phyloP scores from a whole-genome alignment of 2,888 invertebrate genomes.

The Phortica magna region DNA sequence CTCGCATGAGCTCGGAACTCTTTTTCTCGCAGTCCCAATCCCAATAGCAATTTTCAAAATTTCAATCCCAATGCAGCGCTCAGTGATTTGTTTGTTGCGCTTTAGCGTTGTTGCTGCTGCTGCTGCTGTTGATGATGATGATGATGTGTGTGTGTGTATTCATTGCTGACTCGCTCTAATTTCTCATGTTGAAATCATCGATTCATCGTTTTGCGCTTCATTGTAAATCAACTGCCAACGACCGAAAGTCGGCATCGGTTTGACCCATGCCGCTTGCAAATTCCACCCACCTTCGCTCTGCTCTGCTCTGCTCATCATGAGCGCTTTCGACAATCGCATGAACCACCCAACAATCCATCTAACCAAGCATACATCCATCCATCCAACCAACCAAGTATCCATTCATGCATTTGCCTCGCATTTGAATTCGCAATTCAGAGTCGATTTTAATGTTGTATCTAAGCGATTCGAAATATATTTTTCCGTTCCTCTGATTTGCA shows the following conservation, averaged over 20 bases:
- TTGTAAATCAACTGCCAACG: slow-evolving; percentile 63
- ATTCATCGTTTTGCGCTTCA: slow-evolving; percentile 68
- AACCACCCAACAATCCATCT: slow-evolving; percentile 14
- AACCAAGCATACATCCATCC: slow-evolving; percentile 39
- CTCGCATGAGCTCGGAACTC: slow-evolving; percentile 31
- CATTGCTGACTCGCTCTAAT: slow-evolving; percentile 67
- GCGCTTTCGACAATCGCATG: neutral
- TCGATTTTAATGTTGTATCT: slow-evolving; percentile 66
- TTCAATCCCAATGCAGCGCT: slow-evolving; percentile 61
- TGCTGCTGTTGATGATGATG: slow-evolving; percentile 30
- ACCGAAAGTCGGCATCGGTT: slow-evolving; percentile 49
- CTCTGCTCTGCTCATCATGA: neutral
- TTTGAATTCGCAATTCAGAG: neutral
- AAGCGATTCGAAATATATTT: slow-evolving; percentile 71
- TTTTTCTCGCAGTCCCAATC: slow-evolving; percentile 63
- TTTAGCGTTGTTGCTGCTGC: slow-evolving; percentile 41
- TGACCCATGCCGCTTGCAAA: slow-evolving; percentile 40
- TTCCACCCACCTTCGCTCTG: slow-evolving; percentile 9
- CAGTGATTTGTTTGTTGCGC: slow-evolving; percentile 64
- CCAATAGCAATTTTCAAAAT: slow-evolving; percentile 71
- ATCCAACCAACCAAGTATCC: slow-evolving; percentile 43
- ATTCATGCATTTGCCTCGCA: slow-evolving; percentile 6
- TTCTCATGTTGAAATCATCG: slow-evolving; percentile 73
- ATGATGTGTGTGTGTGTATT: slow-evolving; percentile 59
- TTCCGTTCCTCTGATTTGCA: slow-evolving; percentile 56